Percentiles rank a stretch among this genome's conserved stretches.
These are phyloP conservation scores for Mico argentatus DNA, from an alignment of 2,797 vertebrate species.

Conservation along the genomic window DNA sequence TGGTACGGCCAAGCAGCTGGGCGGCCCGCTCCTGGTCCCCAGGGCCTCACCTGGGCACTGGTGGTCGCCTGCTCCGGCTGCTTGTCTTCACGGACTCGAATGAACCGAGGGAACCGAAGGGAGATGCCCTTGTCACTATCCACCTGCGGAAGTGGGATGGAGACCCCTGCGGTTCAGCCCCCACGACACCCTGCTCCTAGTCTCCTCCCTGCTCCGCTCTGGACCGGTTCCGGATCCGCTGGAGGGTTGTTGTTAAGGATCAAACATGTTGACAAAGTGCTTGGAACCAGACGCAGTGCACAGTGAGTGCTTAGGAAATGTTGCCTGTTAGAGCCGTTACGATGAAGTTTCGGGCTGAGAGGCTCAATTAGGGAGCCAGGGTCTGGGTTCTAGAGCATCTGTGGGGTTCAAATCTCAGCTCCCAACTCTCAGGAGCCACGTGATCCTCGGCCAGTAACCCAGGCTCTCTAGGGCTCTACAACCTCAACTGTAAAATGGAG, in stretches of 20 bases:
- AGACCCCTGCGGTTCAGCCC: not conserved
- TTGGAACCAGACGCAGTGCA: not conserved
- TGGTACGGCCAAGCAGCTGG: accelerated
- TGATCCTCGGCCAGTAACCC: not conserved
- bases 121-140: constrained; percentile 95
- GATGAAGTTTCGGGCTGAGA: accelerated
- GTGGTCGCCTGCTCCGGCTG: constrained; percentile 92
- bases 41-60: constrained; percentile 88
- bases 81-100: constrained; percentile 92
- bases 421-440: not conserved
- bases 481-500: not conserved
- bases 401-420: not conserved
- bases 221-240: not conserved
- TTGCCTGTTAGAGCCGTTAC: accelerated
- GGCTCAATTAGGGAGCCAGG: not conserved
- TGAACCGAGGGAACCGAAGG: constrained; percentile 93
- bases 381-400: not conserved
- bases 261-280: not conserved
- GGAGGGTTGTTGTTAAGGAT: accelerated
- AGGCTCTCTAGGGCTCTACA: not conserved
- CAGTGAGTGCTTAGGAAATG: not conserved
- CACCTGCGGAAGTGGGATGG: constrained; percentile 82
- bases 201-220: not conserved
- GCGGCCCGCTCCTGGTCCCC: accelerated
- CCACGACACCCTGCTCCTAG: not conserved